A percentile compares a stretch with the other conserved stretches of the same genome.
Conservation (phyloP, 2,113 vertebrate species). For the Glaucidium brasilianum region DNA sequence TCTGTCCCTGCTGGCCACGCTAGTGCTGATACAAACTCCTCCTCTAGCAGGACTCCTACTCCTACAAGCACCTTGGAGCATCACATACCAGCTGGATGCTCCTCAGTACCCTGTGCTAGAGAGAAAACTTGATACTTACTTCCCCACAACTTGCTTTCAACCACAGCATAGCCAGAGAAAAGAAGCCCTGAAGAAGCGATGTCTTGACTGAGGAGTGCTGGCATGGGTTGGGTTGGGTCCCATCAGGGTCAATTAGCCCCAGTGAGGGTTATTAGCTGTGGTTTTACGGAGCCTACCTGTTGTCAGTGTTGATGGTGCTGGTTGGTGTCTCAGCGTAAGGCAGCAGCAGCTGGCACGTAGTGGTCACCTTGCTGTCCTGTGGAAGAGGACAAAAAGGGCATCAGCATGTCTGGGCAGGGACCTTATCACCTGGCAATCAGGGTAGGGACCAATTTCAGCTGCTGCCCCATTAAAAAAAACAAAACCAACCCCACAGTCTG, state of each 20-base stretch:
- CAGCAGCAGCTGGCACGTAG: neutral
- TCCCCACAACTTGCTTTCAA: neutral
- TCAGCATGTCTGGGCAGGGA: neutral
- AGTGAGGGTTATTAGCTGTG: neutral
- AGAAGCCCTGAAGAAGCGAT: accelerated
- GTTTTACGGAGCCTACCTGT: neutral
- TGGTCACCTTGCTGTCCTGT: neutral
- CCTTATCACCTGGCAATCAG: accelerated
- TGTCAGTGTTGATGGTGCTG: neutral
- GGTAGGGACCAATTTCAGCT: neutral
- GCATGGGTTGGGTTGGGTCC: accelerated
- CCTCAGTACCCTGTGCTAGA: too few relatives aligned
- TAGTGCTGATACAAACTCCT: too few relatives aligned
- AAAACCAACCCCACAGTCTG: accelerated
- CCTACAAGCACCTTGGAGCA: neutral
- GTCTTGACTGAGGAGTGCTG: neutral
- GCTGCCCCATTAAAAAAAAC: neutral
- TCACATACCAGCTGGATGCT: accelerated
- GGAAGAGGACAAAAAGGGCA: neutral
- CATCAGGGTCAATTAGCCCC: neutral
- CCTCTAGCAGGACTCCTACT: neutral
- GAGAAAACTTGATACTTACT: neutral
- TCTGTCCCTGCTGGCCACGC: too few relatives aligned
- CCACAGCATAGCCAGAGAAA: neutral
- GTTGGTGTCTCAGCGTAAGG: neutral